Evolutionary conservation across 2,113 vertebrate genomes (phyloP).

Genomic region (Heloderma charlesbogerti): DNA sequence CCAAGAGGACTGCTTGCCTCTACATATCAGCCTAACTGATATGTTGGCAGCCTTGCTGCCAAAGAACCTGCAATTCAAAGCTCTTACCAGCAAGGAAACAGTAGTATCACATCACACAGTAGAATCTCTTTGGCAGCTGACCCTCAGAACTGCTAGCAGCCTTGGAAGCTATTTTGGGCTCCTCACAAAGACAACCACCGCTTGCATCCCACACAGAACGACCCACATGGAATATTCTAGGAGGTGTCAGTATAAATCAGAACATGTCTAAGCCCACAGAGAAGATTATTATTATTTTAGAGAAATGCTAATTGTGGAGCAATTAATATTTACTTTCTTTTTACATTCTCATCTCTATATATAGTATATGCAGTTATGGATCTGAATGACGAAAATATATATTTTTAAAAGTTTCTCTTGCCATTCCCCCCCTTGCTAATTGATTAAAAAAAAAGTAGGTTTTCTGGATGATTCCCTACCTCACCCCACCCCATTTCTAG

Average conservation of each 20-base stretch:
- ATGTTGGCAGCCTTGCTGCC: background rate
- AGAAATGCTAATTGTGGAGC: conserved; percentile 58
- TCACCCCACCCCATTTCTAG: too few relatives aligned
- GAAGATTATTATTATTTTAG: conserved; percentile 29
- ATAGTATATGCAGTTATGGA: background rate
- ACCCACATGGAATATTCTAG: conserved; percentile 23
- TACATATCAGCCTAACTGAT: background rate
- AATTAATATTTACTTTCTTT: conserved; percentile 68
- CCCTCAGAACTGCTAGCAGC: background rate
- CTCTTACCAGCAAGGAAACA: conserved; percentile 6
- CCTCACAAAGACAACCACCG: background rate
- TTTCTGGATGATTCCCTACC: background rate
- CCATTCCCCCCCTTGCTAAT: background rate
- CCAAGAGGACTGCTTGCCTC: background rate
- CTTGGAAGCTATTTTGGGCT: background rate
- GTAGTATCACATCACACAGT: background rate
- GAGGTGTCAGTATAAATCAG: conserved; percentile 32
- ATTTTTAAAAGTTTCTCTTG: background rate
- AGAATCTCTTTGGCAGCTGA: background rate
- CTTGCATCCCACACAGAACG: background rate
- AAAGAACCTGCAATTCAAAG: background rate
- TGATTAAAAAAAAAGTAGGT: too few relatives aligned
- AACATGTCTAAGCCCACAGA: conserved; percentile 41
- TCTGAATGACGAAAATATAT: background rate
- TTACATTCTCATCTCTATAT: conserved; percentile 28